Percentiles rank a stretch among this genome's conserved stretches.
phyloP scores from a whole-genome alignment of 2,113 vertebrate genomes.

The Paratilapia polleni region DNA sequence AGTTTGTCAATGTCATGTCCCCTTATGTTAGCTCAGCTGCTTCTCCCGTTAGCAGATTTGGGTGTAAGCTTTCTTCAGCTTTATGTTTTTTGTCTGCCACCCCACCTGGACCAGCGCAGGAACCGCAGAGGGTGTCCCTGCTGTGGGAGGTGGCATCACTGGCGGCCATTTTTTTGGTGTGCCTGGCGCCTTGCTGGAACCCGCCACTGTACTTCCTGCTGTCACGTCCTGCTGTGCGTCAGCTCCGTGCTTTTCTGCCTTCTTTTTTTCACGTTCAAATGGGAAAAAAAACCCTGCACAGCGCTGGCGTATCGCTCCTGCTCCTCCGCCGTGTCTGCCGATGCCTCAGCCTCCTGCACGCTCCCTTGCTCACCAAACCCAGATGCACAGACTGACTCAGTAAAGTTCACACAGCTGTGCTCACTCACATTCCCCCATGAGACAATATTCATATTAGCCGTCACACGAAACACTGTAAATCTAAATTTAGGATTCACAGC shows the following conservation, averaged over 20 bases:
- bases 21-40: constrained; percentile 51
- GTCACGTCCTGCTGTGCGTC: constrained; percentile 67
- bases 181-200: constrained; percentile 77
- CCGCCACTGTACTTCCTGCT: constrained; percentile 76
- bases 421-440: neutral
- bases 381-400: constrained; percentile 36
- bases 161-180: constrained; percentile 71
- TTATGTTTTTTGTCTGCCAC: neutral
- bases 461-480: constrained; percentile 1
- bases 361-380: constrained; percentile 28
- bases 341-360: constrained; percentile 38
- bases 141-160: constrained; percentile 71
- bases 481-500: constrained; percentile 12
- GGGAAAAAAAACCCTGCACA: constrained; percentile 28
- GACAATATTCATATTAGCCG: neutral
- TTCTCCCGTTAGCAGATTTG: constrained; percentile 26
- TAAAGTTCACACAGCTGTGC: constrained; percentile 24
- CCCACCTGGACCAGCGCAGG: neutral
- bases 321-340: constrained; percentile 44
- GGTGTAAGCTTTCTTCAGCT: neutral
- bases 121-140: constrained; percentile 42
- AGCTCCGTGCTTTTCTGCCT: constrained; percentile 71
- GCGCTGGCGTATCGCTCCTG: constrained; percentile 54
- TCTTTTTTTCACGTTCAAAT: constrained; percentile 39
- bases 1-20: constrained; percentile 74